A percentile compares a stretch with the other conserved stretches of the same genome.
Conservation (phyloP, 1,140 invertebrate species). For the Leptonema lineaticorne region DNA sequence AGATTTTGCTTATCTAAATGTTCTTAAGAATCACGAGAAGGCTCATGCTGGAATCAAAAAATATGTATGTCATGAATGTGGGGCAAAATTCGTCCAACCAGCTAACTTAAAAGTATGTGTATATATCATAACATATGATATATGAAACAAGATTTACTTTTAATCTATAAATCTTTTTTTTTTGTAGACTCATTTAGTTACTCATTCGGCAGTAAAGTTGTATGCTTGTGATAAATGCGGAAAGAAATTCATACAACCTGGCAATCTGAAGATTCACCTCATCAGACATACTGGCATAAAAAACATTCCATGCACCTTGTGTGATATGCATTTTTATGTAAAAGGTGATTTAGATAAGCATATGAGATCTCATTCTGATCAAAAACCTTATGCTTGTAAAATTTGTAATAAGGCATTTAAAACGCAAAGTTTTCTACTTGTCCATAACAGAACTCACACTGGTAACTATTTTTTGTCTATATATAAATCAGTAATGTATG, state of each 20-base stretch:
- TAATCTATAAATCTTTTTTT: background rate
- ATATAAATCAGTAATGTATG: background rate
- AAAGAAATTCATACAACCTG: constrained; percentile 68
- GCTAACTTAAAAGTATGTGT: constrained; percentile 33
- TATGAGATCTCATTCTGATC: constrained; percentile 54
- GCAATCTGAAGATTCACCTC: constrained; percentile 53
- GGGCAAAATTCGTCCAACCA: constrained; percentile 43
- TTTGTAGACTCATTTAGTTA: constrained; percentile 54
- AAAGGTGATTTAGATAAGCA: constrained; percentile 56
- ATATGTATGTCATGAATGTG: constrained; percentile 53
- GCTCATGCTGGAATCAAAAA: constrained; percentile 49
- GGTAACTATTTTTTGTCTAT: constrained; percentile 42
- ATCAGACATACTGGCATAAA: constrained; percentile 56
- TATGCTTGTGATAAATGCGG: constrained; percentile 64
- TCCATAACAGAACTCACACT: constrained; percentile 54
- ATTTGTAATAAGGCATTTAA: constrained; percentile 56
- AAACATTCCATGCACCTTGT: constrained; percentile 52
- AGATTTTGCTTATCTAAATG: constrained; percentile 57
- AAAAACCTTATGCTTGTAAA: constrained; percentile 57
- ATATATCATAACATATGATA: background rate
- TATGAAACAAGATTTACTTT: background rate
- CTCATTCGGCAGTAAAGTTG: constrained; percentile 59
- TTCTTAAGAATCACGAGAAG: constrained; percentile 36
- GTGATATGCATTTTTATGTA: constrained; percentile 55
- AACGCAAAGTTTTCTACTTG: constrained; percentile 54